A percentile compares a stretch with the other conserved stretches of the same genome.
These are phyloP conservation scores for Eubucco bourcierii DNA, from an alignment of 2,113 vertebrate species.

Conservation along the genomic window DNA sequence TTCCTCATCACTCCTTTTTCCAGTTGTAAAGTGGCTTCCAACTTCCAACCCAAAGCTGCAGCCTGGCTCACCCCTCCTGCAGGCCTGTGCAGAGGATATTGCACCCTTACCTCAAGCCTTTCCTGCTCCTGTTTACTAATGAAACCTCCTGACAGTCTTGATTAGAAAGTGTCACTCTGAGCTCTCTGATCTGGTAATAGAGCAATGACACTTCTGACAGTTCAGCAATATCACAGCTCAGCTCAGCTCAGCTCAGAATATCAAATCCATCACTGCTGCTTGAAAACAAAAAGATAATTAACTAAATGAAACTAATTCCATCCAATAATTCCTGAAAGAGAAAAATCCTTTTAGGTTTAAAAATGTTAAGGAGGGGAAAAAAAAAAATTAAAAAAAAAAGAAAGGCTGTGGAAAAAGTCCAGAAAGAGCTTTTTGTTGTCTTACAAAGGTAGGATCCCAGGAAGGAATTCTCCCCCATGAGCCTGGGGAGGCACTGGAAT, in stretches of 20 bases:
- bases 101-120: constrained; percentile 36
- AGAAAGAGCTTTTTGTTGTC: neutral
- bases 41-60: neutral
- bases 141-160: constrained; percentile 29
- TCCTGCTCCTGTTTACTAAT: constrained; percentile 23
- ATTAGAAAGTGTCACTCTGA: constrained; percentile 57
- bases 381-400: neutral
- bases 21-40: neutral
- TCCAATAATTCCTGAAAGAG: neutral
- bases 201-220: constrained; percentile 10
- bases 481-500: no score
- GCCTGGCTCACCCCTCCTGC: neutral
- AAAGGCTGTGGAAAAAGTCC: neutral
- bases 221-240: no score
- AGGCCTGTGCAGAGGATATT: constrained; percentile 17
- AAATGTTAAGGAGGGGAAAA: neutral
- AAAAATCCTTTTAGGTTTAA: neutral
- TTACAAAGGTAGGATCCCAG: neutral
- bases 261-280: neutral
- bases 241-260: neutral
- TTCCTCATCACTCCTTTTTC: neutral
- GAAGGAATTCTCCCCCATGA: no score
- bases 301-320: neutral
- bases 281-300: neutral
- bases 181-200: constrained; percentile 26